phyloP scores from a whole-genome alignment of 2,113 vertebrate species.

The Pedetes capensis region DNA sequence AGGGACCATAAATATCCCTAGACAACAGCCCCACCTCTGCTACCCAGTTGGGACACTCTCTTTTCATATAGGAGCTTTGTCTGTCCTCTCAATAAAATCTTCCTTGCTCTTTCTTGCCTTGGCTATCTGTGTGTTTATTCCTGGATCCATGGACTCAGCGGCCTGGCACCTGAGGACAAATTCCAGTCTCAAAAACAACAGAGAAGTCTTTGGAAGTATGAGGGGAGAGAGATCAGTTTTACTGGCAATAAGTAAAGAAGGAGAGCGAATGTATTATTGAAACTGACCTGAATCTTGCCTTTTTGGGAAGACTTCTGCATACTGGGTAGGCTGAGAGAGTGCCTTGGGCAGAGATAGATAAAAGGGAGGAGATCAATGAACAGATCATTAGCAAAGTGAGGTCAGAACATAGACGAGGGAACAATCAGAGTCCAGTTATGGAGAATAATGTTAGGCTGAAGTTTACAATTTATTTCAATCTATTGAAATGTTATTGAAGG shows the following conservation, averaged over 20 bases:
- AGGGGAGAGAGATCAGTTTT: neutral
- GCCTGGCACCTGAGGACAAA: no score
- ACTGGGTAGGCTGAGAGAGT: neutral
- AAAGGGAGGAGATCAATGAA: neutral
- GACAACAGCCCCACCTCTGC: no score
- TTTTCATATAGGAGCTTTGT: no score
- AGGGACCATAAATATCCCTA: no score
- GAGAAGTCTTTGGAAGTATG: neutral
- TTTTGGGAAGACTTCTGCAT: neutral
- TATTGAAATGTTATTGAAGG: neutral
- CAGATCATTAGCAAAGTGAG: neutral
- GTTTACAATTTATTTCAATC: neutral
- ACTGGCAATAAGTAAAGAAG: neutral
- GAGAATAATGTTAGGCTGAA: neutral
- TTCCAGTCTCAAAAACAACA: no score
- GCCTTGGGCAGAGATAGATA: neutral
- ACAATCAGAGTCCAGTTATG: neutral
- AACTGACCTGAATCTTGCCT: neutral
- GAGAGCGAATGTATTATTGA: neutral
- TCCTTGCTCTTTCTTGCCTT: no score
- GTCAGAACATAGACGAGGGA: neutral
- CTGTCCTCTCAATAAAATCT: no score
- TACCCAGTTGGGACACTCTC: no score
- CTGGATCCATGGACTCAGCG: no score
- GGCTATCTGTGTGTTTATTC: no score